Percentiles rank a stretch among this genome's conserved stretches.
Evolutionary conservation across 2,888 invertebrate species (phyloP).

Genomic region (Hydropsyche betteni): DNA sequence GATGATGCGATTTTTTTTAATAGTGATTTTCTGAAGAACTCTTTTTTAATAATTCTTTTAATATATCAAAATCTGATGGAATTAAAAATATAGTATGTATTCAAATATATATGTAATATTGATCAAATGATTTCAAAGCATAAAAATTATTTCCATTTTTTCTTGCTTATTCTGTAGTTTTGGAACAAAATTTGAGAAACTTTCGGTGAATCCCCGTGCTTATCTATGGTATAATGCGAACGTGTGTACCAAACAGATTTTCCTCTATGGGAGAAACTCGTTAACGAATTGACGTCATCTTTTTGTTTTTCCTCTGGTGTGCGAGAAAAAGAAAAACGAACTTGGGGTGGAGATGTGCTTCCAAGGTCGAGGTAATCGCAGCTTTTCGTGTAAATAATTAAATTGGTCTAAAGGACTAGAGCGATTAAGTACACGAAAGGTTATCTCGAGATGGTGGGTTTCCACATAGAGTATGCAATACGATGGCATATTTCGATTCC

Average conservation of each 20-base stretch:
- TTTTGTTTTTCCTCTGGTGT: background rate
- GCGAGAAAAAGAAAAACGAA: background rate
- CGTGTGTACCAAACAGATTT: conserved; percentile 19
- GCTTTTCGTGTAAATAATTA: conserved; percentile 17
- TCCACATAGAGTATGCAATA: too few species aligned
- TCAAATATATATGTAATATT: too few species aligned
- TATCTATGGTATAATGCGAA: conserved; percentile 2
- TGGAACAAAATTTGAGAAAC: background rate
- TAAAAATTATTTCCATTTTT: background rate
- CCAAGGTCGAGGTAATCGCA: background rate
- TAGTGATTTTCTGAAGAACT: too few species aligned
- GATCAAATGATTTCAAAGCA: too few species aligned
- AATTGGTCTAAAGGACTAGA: conserved; percentile 1
- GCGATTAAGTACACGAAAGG: too few species aligned
- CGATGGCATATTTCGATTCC: too few species aligned
- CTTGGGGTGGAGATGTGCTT: too few species aligned
- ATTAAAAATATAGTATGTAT: too few species aligned
- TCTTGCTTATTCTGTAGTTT: background rate
- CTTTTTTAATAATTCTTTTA: too few species aligned
- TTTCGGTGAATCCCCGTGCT: background rate
- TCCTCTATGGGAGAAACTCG: conserved; percentile 5
- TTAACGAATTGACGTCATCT: conserved; percentile 19
- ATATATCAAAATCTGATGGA: too few species aligned
- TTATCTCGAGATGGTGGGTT: too few species aligned
- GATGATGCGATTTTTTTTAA: too few species aligned